phyloP scores from a whole-genome alignment of 2,888 invertebrate species.

The Ormyrus labotus region DNA sequence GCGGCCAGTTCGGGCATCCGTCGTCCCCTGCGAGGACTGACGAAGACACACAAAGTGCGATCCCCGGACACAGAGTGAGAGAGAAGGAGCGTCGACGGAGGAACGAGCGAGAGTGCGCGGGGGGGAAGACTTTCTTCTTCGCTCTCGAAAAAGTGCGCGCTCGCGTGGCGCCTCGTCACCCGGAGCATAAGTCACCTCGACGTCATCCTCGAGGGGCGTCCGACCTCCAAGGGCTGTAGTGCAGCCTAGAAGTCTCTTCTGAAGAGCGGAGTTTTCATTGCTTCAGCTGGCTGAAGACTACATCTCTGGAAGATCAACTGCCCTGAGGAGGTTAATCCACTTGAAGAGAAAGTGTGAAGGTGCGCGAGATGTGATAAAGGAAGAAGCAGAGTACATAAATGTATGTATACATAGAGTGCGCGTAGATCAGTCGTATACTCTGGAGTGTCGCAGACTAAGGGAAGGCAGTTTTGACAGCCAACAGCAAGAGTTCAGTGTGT shows the following conservation, averaged over 20 bases:
- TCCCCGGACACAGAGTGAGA: too few relatives aligned
- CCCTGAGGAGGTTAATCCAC: constrained; percentile 17
- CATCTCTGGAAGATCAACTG: not conserved
- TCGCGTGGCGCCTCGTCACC: constrained; percentile 46
- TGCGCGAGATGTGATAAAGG: constrained; percentile 61
- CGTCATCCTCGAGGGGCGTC: not conserved
- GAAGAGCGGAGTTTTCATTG: not conserved
- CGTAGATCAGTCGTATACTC: constrained; percentile 32
- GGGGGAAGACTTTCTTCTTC: constrained; percentile 48
- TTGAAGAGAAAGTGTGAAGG: constrained; percentile 41
- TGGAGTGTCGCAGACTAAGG: constrained; percentile 25
- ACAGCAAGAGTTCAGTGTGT: not conserved
- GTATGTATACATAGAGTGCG: constrained; percentile 38
- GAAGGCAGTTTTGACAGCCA: not conserved
- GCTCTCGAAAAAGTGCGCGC: constrained; percentile 47
- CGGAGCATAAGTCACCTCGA: not conserved
- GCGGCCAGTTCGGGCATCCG: not conserved
- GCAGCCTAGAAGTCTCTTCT: not conserved
- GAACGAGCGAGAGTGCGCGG: not conserved
- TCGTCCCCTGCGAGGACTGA: not conserved
- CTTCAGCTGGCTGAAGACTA: too few relatives aligned
- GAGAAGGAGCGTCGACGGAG: not conserved
- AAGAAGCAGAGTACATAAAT: constrained; percentile 18
- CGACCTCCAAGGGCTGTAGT: too few relatives aligned
- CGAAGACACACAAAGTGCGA: not conserved